Percentiles rank a stretch among this genome's conserved stretches.
Conservation (phyloP, 92 coral and sea anemone species). For the Parazoanthus atlanticus region DNA sequence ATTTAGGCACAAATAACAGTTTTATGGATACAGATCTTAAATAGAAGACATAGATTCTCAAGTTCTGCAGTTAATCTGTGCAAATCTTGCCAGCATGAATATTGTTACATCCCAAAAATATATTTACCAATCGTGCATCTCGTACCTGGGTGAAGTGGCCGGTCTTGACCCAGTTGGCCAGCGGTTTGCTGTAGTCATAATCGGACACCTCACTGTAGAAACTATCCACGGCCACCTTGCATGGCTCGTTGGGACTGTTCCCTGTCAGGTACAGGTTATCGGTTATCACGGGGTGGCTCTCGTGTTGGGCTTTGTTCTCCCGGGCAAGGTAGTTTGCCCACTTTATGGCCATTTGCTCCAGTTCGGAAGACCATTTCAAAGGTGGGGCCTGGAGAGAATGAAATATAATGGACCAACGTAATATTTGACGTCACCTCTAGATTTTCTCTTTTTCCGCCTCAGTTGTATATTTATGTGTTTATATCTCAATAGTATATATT, state of each 20-base stretch:
- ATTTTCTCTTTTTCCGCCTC: too few species aligned
- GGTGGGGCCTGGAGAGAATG: slow-evolving; percentile 28
- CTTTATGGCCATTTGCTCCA: slow-evolving; percentile 41
- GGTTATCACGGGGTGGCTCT: slow-evolving; percentile 14
- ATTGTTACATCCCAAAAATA: too few species aligned
- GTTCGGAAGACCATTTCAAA: slow-evolving; percentile 55
- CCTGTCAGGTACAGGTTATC: slow-evolving; percentile 57
- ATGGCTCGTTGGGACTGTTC: slow-evolving; percentile 25
- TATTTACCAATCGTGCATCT: neutral
- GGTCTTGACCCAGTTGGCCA: slow-evolving; percentile 24
- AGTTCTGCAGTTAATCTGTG: too few species aligned
- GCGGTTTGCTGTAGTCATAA: slow-evolving; percentile 52
- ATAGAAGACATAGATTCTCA: too few species aligned
- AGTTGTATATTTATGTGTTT: too few species aligned
- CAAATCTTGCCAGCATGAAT: too few species aligned
- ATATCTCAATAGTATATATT: too few species aligned
- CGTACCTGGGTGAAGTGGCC: slow-evolving; percentile 66
- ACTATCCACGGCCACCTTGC: slow-evolving; percentile 50
- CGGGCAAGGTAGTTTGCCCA: slow-evolving; percentile 61
- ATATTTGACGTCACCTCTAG: too few species aligned
- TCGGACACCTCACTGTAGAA: slow-evolving; percentile 47
- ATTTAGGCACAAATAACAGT: too few species aligned
- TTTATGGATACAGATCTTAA: too few species aligned
- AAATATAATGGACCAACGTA: neutral
- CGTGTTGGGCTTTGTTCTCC: slow-evolving; percentile 53